Evolutionary conservation across 2,113 vertebrate genomes (phyloP).

Genomic region (Triplophysa tibetana): DNA sequence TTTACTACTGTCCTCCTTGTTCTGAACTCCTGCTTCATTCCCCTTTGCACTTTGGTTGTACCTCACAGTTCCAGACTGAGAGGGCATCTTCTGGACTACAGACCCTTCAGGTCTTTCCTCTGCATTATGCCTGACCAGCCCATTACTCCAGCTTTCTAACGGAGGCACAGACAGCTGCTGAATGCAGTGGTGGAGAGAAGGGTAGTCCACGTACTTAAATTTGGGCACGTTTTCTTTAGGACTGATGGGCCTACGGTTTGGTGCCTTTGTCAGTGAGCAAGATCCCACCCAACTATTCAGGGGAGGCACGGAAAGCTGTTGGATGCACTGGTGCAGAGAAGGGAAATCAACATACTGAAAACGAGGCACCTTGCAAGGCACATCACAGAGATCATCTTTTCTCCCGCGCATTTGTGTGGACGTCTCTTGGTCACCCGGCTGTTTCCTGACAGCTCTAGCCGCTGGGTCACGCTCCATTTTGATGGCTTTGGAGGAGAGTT

Average conservation of each 20-base stretch:
- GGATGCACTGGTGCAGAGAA: slow-evolving; percentile 63
- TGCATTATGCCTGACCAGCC: slow-evolving; percentile 28
- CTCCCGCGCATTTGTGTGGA: slow-evolving; percentile 35
- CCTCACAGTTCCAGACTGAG: slow-evolving; percentile 23
- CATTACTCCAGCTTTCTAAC: slow-evolving; percentile 60
- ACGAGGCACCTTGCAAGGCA: slow-evolving; percentile 59
- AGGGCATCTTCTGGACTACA: neutral
- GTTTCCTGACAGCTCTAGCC: slow-evolving; percentile 2
- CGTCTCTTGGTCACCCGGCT: slow-evolving; percentile 16
- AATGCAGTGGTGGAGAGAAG: slow-evolving; percentile 64
- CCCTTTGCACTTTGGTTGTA: slow-evolving; percentile 7
- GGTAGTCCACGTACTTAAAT: slow-evolving; percentile 64
- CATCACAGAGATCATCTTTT: slow-evolving; percentile 47
- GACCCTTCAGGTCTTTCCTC: neutral
- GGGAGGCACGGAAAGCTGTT: slow-evolving; percentile 59
- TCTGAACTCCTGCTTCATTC: neutral
- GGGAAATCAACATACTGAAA: slow-evolving; percentile 64
- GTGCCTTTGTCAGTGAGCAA: slow-evolving; percentile 31
- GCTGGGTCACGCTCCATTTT: slow-evolving; percentile 7
- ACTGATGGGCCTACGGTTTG: slow-evolving; percentile 26
- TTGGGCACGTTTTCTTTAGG: slow-evolving; percentile 55
- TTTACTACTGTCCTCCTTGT: neutral
- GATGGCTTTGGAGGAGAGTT: slow-evolving; percentile 21
- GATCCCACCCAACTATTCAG: slow-evolving; percentile 55
- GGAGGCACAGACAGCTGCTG: slow-evolving; percentile 63